Percentiles rank a stretch among this genome's conserved stretches.
Evolutionary conservation across 2,888 invertebrate species (phyloP).

Genomic region (Endotricha flammealis): DNA sequence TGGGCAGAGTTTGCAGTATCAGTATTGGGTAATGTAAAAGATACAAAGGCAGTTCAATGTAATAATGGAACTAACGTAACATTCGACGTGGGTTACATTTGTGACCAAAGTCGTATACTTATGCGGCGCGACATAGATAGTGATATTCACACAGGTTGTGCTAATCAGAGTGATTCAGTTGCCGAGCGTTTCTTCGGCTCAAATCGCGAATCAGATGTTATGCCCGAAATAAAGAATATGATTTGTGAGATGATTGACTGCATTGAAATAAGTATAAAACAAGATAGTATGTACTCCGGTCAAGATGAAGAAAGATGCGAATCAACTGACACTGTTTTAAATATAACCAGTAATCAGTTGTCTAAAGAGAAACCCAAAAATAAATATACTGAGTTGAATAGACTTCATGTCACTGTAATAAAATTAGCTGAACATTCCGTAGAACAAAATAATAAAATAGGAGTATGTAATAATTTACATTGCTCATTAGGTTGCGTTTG

Average conservation of each 20-base stretch:
- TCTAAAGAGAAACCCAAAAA: constrained; percentile 53
- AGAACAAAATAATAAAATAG: constrained; percentile 14
- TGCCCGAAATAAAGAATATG: constrained; percentile 52
- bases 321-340: constrained; percentile 29
- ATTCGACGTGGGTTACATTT: constrained; percentile 78
- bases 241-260: constrained; percentile 76
- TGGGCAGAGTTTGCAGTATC: constrained; percentile 78
- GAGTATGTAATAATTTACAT: constrained; percentile 68
- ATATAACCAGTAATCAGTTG: constrained; percentile 24
- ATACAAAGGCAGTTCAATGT: constrained; percentile 30
- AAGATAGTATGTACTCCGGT: constrained; percentile 63
- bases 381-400: constrained; percentile 71
- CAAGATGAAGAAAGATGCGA: constrained; percentile 39
- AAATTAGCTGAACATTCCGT: constrained; percentile 50
- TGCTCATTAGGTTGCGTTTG: constrained; percentile 84
- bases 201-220: constrained; percentile 15
- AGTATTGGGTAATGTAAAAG: constrained; percentile 50
- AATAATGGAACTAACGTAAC: constrained; percentile 49
- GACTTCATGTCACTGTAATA: constrained; percentile 83
- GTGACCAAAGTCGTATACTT: constrained; percentile 75
- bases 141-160: not conserved
- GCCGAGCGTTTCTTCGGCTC: not conserved
- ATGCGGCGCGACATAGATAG: constrained; percentile 51
- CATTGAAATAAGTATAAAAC: constrained; percentile 79
- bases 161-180: not conserved